Evolutionary conservation across 2,113 vertebrate species (phyloP), one percentile per base, ranked within the genome.

Genomic region (Morone saxatilis): DNA sequence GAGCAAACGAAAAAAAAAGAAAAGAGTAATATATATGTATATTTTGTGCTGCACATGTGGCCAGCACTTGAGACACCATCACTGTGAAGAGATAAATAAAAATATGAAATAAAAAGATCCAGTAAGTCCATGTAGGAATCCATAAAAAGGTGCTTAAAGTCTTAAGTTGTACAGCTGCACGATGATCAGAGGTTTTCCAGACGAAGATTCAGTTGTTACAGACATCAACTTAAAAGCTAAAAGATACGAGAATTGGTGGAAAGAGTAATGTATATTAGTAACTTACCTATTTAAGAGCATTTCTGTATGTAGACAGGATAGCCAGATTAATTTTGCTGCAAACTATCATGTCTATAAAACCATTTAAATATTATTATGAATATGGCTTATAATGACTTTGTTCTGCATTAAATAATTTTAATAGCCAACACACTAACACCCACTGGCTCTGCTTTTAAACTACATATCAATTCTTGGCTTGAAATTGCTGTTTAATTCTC

Each of bases 91-190:
- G 78, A 86, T 84, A 81, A 87, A 89, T 79, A 89, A 54, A 74
- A 83, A 67, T 40, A 78, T 16, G 72, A 76, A 0, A 71, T 47
- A 75, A 69, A 43, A 76, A 72, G 76, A 75, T 91, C 88, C 91
- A 93, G 90, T 86, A 86, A 85, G 43, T 88, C 61, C 88, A 78
- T 50, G 65, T 76, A 90, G 84, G 84, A 91, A 88, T 91, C 80
- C 65, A 78, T 83, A 54, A 81, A 84, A 94, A 93, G 92, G 91
- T 91, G 91, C 91, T 87, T 89, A 48, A 87, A 91, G 74, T 84
- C 45, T 70, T 84, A 8, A 59, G 78, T 74, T 87, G 60, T 79
- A 86, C 61, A 93, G 93, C 92, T 93, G 92, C 91, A 80, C 91
- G 76, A 88, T 82, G 84, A 92, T 84, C 66, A 83, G 77, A 89